Evolutionary conservation across 2,113 vertebrate genomes (phyloP).

Genomic region (Theropithecus gelada): DNA sequence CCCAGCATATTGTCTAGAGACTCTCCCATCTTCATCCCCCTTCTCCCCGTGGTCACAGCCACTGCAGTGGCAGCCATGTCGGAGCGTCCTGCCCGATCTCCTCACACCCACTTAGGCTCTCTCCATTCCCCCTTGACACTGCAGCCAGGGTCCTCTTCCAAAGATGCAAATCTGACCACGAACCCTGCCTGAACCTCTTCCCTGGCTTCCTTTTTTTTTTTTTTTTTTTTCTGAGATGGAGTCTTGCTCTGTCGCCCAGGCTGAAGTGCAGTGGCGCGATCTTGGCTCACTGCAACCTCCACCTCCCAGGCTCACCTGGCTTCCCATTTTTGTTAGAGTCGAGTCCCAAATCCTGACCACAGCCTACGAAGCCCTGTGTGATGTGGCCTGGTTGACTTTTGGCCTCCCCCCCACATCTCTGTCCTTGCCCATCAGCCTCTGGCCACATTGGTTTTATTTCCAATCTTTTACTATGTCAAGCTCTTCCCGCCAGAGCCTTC

Average conservation of each 20-base stretch:
- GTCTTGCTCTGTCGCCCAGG: too few relatives aligned
- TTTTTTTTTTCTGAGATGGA: background rate
- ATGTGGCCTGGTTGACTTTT: background rate
- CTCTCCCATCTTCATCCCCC: background rate
- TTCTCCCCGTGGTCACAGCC: background rate
- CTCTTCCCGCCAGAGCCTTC: background rate
- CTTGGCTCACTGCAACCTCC: too few relatives aligned
- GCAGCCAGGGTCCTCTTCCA: background rate
- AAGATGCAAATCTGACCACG: slow-evolving; percentile 17
- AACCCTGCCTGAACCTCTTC: background rate
- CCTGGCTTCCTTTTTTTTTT: background rate
- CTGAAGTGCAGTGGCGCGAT: too few relatives aligned
- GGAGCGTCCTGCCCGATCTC: background rate
- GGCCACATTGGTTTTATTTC: background rate
- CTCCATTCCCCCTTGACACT: background rate
- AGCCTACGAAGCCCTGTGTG: background rate
- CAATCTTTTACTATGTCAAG: background rate
- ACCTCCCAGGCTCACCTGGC: background rate
- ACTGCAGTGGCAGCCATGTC: accelerated
- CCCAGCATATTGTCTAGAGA: background rate
- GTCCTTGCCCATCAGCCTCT: background rate
- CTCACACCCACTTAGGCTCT: background rate
- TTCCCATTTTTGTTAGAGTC: background rate
- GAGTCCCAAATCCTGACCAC: background rate
- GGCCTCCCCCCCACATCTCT: background rate